Percentiles rank a stretch among this genome's conserved stretches.
These are phyloP conservation scores for Orchesella cincta DNA, from an alignment of 1,140 invertebrate species.

Conservation along the genomic window DNA sequence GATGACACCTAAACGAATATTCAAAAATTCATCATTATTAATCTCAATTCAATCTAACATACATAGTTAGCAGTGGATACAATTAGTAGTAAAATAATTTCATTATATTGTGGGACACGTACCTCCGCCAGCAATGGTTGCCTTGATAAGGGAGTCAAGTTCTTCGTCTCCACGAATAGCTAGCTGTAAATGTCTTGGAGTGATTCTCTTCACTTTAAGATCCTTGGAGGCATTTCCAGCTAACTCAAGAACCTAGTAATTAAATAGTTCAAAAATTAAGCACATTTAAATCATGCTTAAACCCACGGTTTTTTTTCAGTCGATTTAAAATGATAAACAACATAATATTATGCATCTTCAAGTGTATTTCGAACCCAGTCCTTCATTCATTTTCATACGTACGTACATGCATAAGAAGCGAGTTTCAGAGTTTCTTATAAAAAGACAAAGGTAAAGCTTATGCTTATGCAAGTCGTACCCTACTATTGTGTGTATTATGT, in stretches of 20 bases:
- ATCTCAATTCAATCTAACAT: neutral
- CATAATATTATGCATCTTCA: too few relatives aligned
- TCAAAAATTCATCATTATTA: neutral
- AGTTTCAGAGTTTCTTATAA: too few relatives aligned
- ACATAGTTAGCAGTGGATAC: neutral
- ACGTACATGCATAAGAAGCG: too few relatives aligned
- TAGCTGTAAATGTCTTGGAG: constrained; percentile 96
- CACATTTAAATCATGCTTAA: too few relatives aligned
- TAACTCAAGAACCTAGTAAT: constrained; percentile 82
- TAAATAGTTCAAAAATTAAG: constrained; percentile 9
- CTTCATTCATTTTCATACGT: too few relatives aligned
- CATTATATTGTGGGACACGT: constrained; percentile 51
- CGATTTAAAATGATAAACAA: too few relatives aligned
- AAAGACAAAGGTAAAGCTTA: too few relatives aligned
- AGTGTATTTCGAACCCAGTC: too few relatives aligned
- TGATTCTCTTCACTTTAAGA: constrained; percentile 99
- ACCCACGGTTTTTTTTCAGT: too few relatives aligned
- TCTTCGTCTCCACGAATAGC: constrained; percentile 99
- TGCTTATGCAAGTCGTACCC: too few relatives aligned
- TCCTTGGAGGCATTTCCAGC: constrained; percentile 99
- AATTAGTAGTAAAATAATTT: too few relatives aligned
- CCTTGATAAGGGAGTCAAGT: constrained; percentile 98
- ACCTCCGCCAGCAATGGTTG: constrained; percentile 98
- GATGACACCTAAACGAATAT: constrained; percentile 75
- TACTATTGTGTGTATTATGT: too few relatives aligned